These are phyloP conservation scores for Tetragonula carbonaria DNA, from an alignment of 2,888 invertebrate species.

Conservation along the genomic window DNA sequence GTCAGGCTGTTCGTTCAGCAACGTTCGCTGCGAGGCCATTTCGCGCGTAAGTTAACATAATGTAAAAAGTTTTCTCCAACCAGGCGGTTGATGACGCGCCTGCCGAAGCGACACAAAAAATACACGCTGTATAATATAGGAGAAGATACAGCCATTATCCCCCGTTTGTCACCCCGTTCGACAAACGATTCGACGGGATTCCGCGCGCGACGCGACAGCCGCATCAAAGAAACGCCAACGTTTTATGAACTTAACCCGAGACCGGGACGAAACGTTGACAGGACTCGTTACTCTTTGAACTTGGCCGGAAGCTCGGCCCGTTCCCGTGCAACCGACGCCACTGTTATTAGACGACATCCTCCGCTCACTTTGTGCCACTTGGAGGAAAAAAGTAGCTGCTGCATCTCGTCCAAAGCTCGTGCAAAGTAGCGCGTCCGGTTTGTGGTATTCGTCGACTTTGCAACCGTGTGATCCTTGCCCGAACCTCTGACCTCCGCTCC, in stretches of 20 bases:
- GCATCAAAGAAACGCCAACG: conserved; percentile 35
- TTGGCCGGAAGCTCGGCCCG: conserved; percentile 37
- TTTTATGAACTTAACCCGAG: conserved; percentile 37
- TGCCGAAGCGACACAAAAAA: not conserved
- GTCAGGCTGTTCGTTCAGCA: conserved; percentile 47
- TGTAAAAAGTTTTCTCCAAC: conserved; percentile 66
- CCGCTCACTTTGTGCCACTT: not conserved
- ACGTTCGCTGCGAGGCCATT: conserved; percentile 51
- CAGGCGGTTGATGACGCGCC: conserved; percentile 54
- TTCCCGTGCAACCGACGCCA: conserved; percentile 16
- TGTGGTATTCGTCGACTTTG: not conserved
- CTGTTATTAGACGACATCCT: conserved; percentile 30
- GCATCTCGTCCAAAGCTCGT: not conserved
- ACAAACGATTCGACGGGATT: conserved; percentile 40
- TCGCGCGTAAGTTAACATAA: conserved; percentile 70
- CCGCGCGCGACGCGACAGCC: conserved; percentile 42
- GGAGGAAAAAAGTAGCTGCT: conserved; percentile 2
- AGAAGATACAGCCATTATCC: conserved; percentile 14
- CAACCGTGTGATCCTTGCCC: not conserved
- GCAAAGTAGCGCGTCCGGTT: not conserved
- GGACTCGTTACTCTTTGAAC: conserved; percentile 63
- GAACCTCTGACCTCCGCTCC: not conserved
- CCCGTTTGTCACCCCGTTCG: conserved; percentile 17
- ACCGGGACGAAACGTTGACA: conserved; percentile 45
- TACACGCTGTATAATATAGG: too few species aligned